A percentile compares a stretch with the other conserved stretches of the same genome.
Conservation (phyloP, 2,888 invertebrate species). For the Stenodera caucasica region DNA sequence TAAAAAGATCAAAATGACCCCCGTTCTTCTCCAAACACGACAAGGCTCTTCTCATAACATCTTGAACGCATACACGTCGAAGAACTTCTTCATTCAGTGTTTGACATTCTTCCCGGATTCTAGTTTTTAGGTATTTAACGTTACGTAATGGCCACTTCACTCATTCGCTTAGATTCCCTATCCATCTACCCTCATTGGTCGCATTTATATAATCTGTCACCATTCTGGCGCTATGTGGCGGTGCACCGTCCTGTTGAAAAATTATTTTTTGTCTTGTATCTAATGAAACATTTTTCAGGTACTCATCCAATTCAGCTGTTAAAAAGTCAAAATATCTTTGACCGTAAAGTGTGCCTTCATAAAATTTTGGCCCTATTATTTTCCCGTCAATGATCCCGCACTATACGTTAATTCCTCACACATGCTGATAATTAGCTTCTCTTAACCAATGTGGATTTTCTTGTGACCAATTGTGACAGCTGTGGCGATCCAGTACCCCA, state of each 20-base stretch:
- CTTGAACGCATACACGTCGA: constrained; percentile 7
- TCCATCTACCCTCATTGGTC: constrained; percentile 1
- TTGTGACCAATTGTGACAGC: constrained; percentile 11
- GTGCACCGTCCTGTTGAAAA: constrained; percentile 4
- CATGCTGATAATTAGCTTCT: constrained; percentile 10
- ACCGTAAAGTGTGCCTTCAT: constrained; percentile 2
- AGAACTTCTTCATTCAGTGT: background rate
- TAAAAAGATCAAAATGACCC: constrained; percentile 8
- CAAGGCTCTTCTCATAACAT: background rate
- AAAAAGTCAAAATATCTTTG: constrained; percentile 4
- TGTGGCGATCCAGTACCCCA: constrained; percentile 8
- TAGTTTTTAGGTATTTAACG: constrained; percentile 7
- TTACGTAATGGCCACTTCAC: background rate
- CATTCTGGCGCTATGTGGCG: constrained; percentile 8
- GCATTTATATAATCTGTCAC: constrained; percentile 7
- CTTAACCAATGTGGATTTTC: constrained; percentile 7
- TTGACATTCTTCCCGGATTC: constrained; percentile 8
- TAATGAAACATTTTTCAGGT: too few relatives aligned
- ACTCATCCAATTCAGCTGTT: background rate
- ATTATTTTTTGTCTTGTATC: too few relatives aligned
- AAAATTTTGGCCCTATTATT: constrained; percentile 12
- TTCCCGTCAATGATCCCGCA: constrained; percentile 10
- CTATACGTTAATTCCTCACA: constrained; percentile 10
- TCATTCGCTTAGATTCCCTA: constrained; percentile 10
- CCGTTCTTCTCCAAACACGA: constrained; percentile 10